phyloP scores from a whole-genome alignment of 2,888 invertebrate genomes.

The Creontiades dilutus region DNA sequence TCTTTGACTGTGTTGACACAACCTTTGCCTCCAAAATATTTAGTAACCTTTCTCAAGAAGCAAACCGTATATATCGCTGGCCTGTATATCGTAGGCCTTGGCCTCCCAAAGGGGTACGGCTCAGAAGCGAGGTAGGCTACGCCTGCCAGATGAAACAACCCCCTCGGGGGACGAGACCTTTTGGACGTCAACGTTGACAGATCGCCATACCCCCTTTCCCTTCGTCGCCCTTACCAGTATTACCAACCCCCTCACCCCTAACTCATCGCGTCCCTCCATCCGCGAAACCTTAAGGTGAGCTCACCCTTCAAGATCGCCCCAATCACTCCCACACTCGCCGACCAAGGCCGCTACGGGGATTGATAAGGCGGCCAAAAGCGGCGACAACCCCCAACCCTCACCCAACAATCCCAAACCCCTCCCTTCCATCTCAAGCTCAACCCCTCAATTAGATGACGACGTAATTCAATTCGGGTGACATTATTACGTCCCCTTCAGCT shows the following conservation, averaged over 20 bases:
- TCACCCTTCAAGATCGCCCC: neutral
- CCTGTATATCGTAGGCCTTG: no score
- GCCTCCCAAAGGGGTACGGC: no score
- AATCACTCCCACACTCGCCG: neutral
- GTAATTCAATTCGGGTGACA: slow-evolving; percentile 12
- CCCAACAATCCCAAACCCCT: no score
- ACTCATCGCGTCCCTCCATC: neutral
- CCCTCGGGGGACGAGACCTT: neutral
- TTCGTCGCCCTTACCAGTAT: neutral
- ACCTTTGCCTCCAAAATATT: no score
- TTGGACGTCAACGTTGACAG: slow-evolving; percentile 48
- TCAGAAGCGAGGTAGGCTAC: neutral
- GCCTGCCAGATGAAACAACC: slow-evolving; percentile 29
- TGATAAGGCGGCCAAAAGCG: slow-evolving; percentile 1
- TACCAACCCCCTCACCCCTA: neutral
- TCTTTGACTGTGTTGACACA: no score
- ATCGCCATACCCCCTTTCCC: neutral
- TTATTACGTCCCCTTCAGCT: neutral
- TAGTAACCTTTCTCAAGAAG: no score
- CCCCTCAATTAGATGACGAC: slow-evolving; percentile 3
- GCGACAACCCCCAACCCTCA: no score
- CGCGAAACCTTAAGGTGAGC: neutral
- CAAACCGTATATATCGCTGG: no score
- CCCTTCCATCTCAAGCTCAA: no score
- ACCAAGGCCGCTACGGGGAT: neutral